phyloP scores from a whole-genome alignment of 2,888 invertebrate genomes.

The Chloroclysta siterata region DNA sequence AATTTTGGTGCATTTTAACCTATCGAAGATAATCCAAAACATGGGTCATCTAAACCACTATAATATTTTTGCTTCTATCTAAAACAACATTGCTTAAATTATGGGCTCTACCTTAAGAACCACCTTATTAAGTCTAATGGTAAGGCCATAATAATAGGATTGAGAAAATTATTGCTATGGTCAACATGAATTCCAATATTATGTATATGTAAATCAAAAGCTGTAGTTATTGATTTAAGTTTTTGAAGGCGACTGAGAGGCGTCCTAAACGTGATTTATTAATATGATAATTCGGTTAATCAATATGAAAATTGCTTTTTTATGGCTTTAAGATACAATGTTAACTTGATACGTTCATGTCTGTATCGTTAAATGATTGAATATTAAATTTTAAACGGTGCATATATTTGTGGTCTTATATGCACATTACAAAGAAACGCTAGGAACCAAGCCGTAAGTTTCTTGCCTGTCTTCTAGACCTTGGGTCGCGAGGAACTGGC shows the following conservation, averaged over 20 bases:
- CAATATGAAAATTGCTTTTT: constrained; percentile 24
- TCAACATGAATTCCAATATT: constrained; percentile 46
- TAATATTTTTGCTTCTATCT: too few relatives aligned
- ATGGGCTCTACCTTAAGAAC: constrained; percentile 23
- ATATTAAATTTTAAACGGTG: too few relatives aligned
- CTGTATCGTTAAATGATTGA: neutral
- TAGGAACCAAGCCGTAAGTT: too few relatives aligned
- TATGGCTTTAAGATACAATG: neutral
- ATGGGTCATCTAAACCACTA: neutral
- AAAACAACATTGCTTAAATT: constrained; percentile 3
- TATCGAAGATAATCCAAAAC: neutral
- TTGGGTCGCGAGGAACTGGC: too few relatives aligned
- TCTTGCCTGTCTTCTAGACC: too few relatives aligned
- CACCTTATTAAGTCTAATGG: constrained; percentile 42
- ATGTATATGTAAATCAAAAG: constrained; percentile 53
- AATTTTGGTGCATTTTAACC: neutral
- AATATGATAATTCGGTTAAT: constrained; percentile 28
- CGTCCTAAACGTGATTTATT: constrained; percentile 29
- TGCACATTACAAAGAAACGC: too few relatives aligned
- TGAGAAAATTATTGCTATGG: constrained; percentile 49
- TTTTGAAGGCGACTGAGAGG: constrained; percentile 24
- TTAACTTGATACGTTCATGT: constrained; percentile 18
- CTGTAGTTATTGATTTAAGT: constrained; percentile 23
- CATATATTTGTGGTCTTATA: too few relatives aligned
- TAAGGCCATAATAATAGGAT: constrained; percentile 44